phyloP scores from a whole-genome alignment of 2,797 vertebrate species.

The Vultur gryphus region DNA sequence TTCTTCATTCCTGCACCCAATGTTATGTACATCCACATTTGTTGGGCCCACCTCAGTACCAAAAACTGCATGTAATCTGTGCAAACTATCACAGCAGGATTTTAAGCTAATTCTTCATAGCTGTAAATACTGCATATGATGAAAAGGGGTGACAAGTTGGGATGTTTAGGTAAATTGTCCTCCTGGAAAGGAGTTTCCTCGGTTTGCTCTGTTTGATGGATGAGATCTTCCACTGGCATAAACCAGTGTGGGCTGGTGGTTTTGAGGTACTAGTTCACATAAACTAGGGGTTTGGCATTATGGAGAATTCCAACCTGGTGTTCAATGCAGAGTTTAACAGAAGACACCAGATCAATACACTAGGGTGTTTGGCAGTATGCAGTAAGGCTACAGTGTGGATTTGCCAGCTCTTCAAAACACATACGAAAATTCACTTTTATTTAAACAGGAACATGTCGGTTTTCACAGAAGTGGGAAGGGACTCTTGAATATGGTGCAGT shows the following conservation, averaged over 20 bases:
- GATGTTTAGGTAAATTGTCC: neutral
- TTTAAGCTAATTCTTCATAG: neutral
- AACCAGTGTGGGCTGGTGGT: neutral
- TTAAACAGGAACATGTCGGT: neutral
- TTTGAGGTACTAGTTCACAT: neutral
- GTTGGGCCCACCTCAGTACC: neutral
- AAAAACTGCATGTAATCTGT: neutral
- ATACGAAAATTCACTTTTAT: neutral
- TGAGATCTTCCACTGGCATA: neutral
- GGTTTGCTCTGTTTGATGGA: neutral
- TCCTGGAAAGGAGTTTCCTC: neutral
- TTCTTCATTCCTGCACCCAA: neutral
- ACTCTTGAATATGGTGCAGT: neutral
- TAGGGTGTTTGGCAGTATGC: neutral
- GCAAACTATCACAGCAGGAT: neutral
- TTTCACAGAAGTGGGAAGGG: neutral
- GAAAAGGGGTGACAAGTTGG: neutral
- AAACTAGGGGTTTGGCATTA: neutral
- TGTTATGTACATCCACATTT: rapidly evolving
- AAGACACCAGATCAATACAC: neutral
- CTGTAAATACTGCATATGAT: neutral
- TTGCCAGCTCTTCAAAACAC: neutral
- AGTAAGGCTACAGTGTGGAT: neutral
- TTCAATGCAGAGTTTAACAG: neutral
- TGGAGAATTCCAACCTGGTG: neutral